A percentile compares a stretch with the other conserved stretches of the same genome.
phyloP scores from a whole-genome alignment of 2,888 invertebrate genomes.

The Ctena decussata region DNA sequence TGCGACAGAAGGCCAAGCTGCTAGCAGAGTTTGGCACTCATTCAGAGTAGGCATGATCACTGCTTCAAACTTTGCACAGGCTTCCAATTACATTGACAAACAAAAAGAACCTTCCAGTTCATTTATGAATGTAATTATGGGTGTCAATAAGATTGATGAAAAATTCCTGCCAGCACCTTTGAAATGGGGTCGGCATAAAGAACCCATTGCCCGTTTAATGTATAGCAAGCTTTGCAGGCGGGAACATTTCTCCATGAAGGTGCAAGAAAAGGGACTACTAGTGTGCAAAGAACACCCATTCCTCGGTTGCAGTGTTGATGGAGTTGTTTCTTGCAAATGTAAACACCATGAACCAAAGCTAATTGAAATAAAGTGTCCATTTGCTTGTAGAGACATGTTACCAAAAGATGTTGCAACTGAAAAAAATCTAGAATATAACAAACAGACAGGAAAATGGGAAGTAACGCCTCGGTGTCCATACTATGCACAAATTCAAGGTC shows the following conservation, averaged over 20 bases:
- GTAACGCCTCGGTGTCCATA: slow-evolving; percentile 8
- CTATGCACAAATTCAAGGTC: slow-evolving; percentile 28
- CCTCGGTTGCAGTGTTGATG: too few species aligned
- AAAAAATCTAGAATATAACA: not conserved
- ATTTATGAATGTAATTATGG: not conserved
- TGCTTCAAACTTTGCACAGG: too few species aligned
- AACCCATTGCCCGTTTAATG: not conserved
- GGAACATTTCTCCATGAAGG: too few species aligned
- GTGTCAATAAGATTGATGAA: not conserved
- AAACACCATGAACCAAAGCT: too few species aligned
- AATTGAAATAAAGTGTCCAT: too few species aligned
- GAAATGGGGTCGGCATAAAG: not conserved
- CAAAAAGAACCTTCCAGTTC: not conserved
- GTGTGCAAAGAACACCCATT: too few species aligned
- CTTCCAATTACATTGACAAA: too few species aligned
- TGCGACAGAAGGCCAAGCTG: not conserved
- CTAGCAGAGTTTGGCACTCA: not conserved
- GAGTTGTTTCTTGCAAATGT: too few species aligned
- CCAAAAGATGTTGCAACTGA: slow-evolving; percentile 18
- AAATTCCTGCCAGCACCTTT: not conserved
- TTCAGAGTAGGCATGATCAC: not conserved
- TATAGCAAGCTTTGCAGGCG: too few species aligned
- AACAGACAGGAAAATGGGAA: not conserved
- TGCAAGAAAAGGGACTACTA: too few species aligned
- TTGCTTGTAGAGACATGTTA: not conserved